These are phyloP conservation scores for Pteropus alecto DNA, from an alignment of 2,113 vertebrate genomes.

Conservation along the genomic window DNA sequence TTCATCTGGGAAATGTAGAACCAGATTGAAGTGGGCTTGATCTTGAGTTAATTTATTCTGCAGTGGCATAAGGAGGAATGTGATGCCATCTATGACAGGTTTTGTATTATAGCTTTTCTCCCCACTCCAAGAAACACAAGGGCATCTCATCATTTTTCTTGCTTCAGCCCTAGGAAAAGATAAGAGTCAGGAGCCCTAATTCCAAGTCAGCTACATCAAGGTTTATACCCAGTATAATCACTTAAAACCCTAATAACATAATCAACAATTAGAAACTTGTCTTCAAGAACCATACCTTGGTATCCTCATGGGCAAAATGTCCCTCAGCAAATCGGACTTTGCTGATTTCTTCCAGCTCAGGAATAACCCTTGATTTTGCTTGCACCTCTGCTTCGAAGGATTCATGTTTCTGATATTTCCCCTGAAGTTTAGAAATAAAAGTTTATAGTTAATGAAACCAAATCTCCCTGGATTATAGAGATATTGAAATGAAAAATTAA, in stretches of 20 bases:
- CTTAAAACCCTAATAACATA: neutral
- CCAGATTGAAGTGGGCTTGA: neutral
- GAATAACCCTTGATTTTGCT: slow-evolving; percentile 87
- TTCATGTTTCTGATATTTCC: slow-evolving; percentile 92
- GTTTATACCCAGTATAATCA: neutral
- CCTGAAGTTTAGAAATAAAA: slow-evolving; percentile 78
- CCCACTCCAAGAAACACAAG: neutral
- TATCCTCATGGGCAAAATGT: slow-evolving; percentile 90
- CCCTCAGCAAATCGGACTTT: slow-evolving; percentile 87
- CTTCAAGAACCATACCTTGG: slow-evolving; percentile 80
- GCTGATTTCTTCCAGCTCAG: slow-evolving; percentile 89
- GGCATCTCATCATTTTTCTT: neutral
- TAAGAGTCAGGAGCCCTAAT: neutral
- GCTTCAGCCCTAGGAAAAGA: neutral
- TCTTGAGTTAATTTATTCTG: neutral
- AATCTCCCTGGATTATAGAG: neutral
- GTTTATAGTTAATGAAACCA: neutral
- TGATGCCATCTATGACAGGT: neutral
- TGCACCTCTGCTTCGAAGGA: slow-evolving; percentile 90
- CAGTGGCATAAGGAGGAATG: neutral
- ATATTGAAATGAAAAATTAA: too few species aligned
- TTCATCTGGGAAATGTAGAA: neutral
- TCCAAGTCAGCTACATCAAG: neutral
- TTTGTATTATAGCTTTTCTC: neutral
- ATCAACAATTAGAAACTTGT: neutral